Percentiles rank a stretch among this genome's conserved stretches.
Conservation (phyloP, 2,888 invertebrate genomes). For the Sesia apiformis region DNA sequence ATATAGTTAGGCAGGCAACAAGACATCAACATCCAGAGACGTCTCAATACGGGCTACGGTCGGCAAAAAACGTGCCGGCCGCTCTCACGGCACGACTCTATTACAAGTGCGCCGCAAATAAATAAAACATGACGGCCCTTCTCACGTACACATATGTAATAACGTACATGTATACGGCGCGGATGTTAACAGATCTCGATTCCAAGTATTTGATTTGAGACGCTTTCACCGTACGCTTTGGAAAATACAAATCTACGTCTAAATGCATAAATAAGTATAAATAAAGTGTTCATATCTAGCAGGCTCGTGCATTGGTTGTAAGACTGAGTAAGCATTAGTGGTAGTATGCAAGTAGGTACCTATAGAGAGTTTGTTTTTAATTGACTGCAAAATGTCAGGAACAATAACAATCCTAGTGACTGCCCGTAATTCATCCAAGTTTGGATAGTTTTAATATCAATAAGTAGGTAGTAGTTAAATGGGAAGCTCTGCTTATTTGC, state of each 20-base stretch:
- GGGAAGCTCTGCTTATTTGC: too few species aligned
- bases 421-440: too few species aligned
- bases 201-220: constrained; percentile 57
- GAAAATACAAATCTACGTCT: constrained; percentile 1
- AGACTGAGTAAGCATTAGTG: too few species aligned
- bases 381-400: too few species aligned
- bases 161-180: constrained; percentile 30
- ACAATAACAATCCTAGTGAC: too few species aligned
- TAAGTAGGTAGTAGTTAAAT: too few species aligned
- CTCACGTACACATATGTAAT: constrained; percentile 50
- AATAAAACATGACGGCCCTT: constrained; percentile 74
- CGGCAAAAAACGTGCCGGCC: constrained; percentile 66
- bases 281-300: not conserved
- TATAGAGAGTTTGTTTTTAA: too few species aligned
- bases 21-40: constrained; percentile 69
- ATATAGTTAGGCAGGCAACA: constrained; percentile 60
- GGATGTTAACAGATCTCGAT: constrained; percentile 66
- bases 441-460: too few species aligned
- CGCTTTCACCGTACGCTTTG: constrained; percentile 32
- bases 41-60: constrained; percentile 64
- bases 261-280: constrained; percentile 17
- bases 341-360: too few species aligned
- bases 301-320: too few species aligned
- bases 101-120: constrained; percentile 67
- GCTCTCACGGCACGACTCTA: constrained; percentile 73